phyloP scores from a whole-genome alignment of 2,113 vertebrate species.

The Pomatostomus ruficeps region DNA sequence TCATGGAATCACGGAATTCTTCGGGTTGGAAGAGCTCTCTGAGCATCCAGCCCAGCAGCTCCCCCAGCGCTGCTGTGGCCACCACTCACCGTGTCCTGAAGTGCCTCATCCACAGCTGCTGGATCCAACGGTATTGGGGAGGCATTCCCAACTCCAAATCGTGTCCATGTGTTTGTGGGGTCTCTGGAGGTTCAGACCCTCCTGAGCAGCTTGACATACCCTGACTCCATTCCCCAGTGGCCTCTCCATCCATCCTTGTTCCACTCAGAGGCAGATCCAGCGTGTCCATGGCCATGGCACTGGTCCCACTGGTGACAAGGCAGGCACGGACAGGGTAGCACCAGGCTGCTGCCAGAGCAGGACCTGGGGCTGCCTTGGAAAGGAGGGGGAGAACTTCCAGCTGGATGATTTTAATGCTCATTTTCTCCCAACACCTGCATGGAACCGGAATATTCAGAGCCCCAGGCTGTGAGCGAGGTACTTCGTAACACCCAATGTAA shows the following conservation, averaged over 20 bases:
- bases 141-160: neutral
- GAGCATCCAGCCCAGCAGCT: neutral
- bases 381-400: neutral
- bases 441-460: neutral
- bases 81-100: neutral
- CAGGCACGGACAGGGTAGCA: neutral
- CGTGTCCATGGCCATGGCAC: accelerated
- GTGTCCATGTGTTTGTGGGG: accelerated
- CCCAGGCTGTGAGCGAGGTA: neutral
- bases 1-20: accelerated
- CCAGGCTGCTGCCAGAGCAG: neutral
- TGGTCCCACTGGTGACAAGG: accelerated
- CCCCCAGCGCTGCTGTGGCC: neutral
- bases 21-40: neutral
- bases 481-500: neutral
- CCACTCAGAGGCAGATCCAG: accelerated
- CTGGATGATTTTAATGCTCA: neutral
- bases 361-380: neutral
- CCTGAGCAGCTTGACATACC: neutral
- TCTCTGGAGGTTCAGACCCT: neutral
- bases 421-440: accelerated
- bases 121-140: accelerated
- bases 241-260: accelerated
- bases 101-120: neutral
- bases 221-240: neutral